Percentiles rank a stretch among this genome's conserved stretches.
Evolutionary conservation across 2,888 invertebrate species (phyloP).

Genomic region (Aelia acuminata): DNA sequence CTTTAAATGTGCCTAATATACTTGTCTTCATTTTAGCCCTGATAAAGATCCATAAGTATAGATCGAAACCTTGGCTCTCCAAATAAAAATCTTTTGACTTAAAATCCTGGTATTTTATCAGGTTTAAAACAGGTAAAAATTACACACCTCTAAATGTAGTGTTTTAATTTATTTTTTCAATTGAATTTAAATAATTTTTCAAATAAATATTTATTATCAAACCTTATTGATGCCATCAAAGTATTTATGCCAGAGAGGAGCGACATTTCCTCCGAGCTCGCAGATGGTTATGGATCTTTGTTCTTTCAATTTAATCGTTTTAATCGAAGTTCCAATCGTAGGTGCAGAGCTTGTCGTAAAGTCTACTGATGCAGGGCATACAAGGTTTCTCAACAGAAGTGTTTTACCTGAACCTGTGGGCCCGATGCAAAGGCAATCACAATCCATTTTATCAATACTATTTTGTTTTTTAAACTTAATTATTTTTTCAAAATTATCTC

Average conservation of each 20-base stretch:
- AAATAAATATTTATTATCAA: not conserved
- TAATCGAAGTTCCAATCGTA: slow-evolving; percentile 85
- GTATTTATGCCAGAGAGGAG: slow-evolving; percentile 85
- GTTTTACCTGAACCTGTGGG: slow-evolving; percentile 88
- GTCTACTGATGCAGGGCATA: slow-evolving; percentile 79
- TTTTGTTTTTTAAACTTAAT: not conserved
- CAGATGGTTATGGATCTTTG: slow-evolving; percentile 74
- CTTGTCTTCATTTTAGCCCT: no score
- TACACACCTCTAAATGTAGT: no score
- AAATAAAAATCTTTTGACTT: no score
- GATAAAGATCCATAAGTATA: no score
- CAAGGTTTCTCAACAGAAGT: slow-evolving; percentile 80
- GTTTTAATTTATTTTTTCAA: no score
- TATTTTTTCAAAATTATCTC: no score
- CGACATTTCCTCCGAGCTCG: slow-evolving; percentile 87
- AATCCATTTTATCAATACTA: not conserved
- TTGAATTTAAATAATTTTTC: no score
- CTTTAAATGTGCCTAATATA: no score
- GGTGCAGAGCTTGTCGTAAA: slow-evolving; percentile 84
- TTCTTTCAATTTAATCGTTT: slow-evolving; percentile 74
- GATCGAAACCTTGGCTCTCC: no score
- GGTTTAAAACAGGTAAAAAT: no score
- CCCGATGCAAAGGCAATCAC: slow-evolving; percentile 78
- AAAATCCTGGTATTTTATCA: no score
- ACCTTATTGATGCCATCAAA: slow-evolving; percentile 73